These are phyloP conservation scores for Erethizon dorsatum DNA, from an alignment of 2,797 vertebrate species.

Conservation along the genomic window DNA sequence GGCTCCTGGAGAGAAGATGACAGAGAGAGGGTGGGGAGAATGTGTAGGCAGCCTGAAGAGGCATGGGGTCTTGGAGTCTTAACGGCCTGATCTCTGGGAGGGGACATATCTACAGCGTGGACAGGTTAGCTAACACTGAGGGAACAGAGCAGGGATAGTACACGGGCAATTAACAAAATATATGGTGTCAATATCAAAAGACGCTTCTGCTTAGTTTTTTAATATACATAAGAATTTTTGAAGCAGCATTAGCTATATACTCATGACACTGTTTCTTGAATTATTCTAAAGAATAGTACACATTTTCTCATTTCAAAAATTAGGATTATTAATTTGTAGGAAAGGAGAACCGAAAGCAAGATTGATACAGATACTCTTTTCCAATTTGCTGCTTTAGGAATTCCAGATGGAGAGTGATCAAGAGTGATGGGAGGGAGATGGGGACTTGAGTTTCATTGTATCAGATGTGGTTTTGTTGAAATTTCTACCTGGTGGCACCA, in stretches of 20 bases:
- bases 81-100: background rate
- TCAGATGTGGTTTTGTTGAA: background rate
- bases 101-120: background rate
- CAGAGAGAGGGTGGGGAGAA: background rate
- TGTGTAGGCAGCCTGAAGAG: background rate
- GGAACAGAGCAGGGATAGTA: background rate
- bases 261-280: background rate
- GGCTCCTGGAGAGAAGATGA: background rate
- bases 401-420: background rate
- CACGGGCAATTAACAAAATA: slow-evolving; percentile 16
- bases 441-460: background rate
- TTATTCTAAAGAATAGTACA: background rate
- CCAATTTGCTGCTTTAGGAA: background rate
- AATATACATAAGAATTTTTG: background rate
- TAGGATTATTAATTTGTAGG: background rate
- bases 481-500: background rate
- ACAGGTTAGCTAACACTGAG: background rate
- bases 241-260: background rate
- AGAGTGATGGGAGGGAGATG: background rate
- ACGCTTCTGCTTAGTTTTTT: background rate
- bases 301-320: background rate
- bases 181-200: background rate
- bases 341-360: slow-evolving; percentile 1
- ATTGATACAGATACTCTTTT: background rate
- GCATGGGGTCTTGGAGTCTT: background rate